These are phyloP conservation scores for Xestia xanthographa DNA, from an alignment of 2,888 invertebrate species.

Conservation along the genomic window DNA sequence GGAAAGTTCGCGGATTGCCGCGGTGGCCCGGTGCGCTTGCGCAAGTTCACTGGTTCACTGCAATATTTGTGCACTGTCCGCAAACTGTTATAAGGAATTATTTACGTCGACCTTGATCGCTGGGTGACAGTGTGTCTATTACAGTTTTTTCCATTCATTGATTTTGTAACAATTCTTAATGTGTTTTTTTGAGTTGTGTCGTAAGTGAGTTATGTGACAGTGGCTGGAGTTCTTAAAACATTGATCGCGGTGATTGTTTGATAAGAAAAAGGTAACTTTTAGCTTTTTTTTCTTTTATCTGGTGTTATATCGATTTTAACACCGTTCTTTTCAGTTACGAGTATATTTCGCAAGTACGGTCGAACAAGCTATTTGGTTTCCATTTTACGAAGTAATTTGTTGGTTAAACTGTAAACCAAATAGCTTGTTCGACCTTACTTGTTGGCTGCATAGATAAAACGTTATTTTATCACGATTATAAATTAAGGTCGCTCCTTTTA, in stretches of 20 bases:
- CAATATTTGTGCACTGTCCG: slow-evolving; percentile 53
- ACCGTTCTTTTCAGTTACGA: slow-evolving; percentile 1
- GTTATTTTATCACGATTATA: background rate
- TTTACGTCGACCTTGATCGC: no score
- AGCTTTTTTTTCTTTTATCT: background rate
- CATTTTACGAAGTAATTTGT: no score
- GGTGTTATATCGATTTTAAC: background rate
- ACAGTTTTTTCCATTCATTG: slow-evolving; percentile 34
- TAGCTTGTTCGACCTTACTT: background rate
- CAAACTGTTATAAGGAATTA: slow-evolving; percentile 46
- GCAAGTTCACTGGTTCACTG: slow-evolving; percentile 46
- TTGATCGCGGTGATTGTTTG: slow-evolving; percentile 8
- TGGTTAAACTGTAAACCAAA: no score
- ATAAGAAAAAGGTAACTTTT: slow-evolving; percentile 2
- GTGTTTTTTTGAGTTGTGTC: slow-evolving; percentile 10
- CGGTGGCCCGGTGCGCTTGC: slow-evolving; percentile 50
- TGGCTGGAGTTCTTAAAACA: slow-evolving; percentile 7
- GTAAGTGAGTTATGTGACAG: slow-evolving; percentile 13
- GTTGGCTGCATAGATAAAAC: background rate
- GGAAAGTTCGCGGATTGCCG: slow-evolving; percentile 44
- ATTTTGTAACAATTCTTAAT: slow-evolving; percentile 38
- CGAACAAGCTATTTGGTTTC: no score
- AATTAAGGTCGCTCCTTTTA: background rate
- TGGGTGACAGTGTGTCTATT: slow-evolving; percentile 25
- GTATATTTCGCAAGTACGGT: background rate